A percentile compares a stretch with the other conserved stretches of the same genome.
Conservation (phyloP, 2,888 invertebrate species). For the Priocnemis perturbator region DNA sequence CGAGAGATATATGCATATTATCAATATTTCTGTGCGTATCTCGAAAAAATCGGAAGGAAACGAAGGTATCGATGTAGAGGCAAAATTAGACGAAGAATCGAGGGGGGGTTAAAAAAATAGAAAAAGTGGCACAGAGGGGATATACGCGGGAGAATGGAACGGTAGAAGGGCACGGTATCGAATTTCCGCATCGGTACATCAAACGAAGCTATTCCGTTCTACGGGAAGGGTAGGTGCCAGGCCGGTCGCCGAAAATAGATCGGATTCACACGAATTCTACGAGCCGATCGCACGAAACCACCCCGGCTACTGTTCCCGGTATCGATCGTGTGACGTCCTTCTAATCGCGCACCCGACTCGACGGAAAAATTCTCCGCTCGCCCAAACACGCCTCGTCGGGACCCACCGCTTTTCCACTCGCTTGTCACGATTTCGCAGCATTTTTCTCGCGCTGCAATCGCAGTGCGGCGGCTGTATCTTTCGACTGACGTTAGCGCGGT, state of each 20-base stretch:
- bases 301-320: slow-evolving; percentile 7
- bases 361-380: too few species aligned
- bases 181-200: slow-evolving; percentile 56
- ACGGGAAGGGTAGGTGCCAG: slow-evolving; percentile 44
- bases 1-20: too few species aligned
- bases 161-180: slow-evolving; percentile 48
- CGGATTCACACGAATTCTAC: slow-evolving; percentile 66
- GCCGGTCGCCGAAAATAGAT: slow-evolving; percentile 61
- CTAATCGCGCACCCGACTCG: not conserved
- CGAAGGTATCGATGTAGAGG: not conserved
- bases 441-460: too few species aligned
- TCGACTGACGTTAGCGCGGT: too few species aligned
- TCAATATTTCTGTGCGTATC: too few species aligned
- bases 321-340: slow-evolving; percentile 8
- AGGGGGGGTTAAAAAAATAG: not conserved
- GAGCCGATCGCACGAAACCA: slow-evolving; percentile 65
- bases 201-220: slow-evolving; percentile 41
- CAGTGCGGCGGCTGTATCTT: too few species aligned
- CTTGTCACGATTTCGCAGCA: too few species aligned
- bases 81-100: not conserved
- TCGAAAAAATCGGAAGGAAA: not conserved
- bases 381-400: too few species aligned
- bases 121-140: not conserved
- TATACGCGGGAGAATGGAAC: slow-evolving; percentile 5
- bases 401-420: too few species aligned